Evolutionary conservation across 2,113 vertebrate species (phyloP), one percentile per base, ranked within the genome.

Genomic region (Orientallactaga bullata): DNA sequence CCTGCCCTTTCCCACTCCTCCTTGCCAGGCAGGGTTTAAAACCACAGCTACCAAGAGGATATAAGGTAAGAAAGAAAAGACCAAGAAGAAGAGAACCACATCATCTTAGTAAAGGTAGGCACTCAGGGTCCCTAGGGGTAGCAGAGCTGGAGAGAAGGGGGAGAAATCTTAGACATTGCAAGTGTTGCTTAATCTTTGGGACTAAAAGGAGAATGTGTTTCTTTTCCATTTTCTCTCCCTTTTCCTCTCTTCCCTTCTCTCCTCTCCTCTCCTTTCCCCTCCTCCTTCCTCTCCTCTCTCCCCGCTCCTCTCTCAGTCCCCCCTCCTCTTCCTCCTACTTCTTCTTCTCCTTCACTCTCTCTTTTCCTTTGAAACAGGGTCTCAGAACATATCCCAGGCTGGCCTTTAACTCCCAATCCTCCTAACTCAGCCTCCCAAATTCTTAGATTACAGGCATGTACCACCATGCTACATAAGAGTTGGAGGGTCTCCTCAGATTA

Each of bases 101-200:
- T 66, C 72, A 76, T 17, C 69, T 82, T 83, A 13, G 76, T 26
- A 32, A 83, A 80, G 58, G n/a, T 24, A 21, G 32, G 32, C 13
- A 16, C 12, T 15, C 18, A 55, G 55, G 55, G 12, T 69, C 24
- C 30, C 35, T 37, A 9, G 69, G n/a, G 28, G 21, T 73, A 74
- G 26, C 47, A 63, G 30, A 84, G 17, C 71, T 81, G 47, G 24
- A 85, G 4, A 68, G 9, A 13, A 77, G 5, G 32, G 84, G n/a
- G 1, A 91, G 16, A 89, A 72, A 72, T 37, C 28, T 90, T 35
- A 68, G 85, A 93, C 81, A 18, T 65, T 21, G 21, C 28, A 81
- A 85, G 35, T 73, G 28, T 78, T 85, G 87, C 82, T 93, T 79
- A 85, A 26, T 16, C n/a, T 80, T 72, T 69, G 78, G 77, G 58